These are phyloP conservation scores for Microdon myrmicae DNA, from an alignment of 2,888 invertebrate genomes.

Conservation along the genomic window DNA sequence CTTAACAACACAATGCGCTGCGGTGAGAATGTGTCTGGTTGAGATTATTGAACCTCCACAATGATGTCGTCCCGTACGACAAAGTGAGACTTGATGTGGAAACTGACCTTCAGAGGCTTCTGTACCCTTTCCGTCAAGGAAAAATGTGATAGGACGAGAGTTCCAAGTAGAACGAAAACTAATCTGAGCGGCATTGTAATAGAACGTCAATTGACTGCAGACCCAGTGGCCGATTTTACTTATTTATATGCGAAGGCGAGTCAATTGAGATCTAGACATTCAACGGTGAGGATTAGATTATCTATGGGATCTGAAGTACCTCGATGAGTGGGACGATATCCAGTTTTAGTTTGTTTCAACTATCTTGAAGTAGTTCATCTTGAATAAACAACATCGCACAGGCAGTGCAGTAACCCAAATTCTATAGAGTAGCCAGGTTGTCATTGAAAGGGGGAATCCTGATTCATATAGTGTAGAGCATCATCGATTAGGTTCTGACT, in stretches of 20 bases:
- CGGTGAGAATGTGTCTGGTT: constrained; percentile 58
- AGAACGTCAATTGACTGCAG: constrained; percentile 11
- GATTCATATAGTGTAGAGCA: too few relatives aligned
- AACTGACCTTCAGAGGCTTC: constrained; percentile 61
- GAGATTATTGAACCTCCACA: constrained; percentile 63
- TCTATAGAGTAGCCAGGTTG: too few relatives aligned
- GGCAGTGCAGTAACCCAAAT: too few relatives aligned
- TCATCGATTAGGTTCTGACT: too few relatives aligned
- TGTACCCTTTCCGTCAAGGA: constrained; percentile 54
- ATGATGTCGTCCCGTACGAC: constrained; percentile 51
- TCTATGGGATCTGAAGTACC: constrained; percentile 9
- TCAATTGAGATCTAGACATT: constrained; percentile 1
- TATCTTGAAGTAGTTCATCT: too few relatives aligned
- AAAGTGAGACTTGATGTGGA: constrained; percentile 64
- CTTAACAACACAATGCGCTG: constrained; percentile 62
- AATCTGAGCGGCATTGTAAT: constrained; percentile 21
- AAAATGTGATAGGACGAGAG: constrained; percentile 1
- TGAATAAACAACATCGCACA: too few relatives aligned
- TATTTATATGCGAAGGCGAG: constrained; percentile 23
- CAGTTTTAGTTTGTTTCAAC: constrained; percentile 12
- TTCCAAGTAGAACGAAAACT: constrained; percentile 2
- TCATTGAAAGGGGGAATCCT: too few relatives aligned
- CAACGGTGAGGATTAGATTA: constrained; percentile 13
- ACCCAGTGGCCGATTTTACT: not conserved
- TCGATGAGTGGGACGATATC: constrained; percentile 3